Percentiles rank a stretch among this genome's conserved stretches.
Conservation (phyloP, 2,888 invertebrate genomes). For the Vandiemenella viatica region DNA sequence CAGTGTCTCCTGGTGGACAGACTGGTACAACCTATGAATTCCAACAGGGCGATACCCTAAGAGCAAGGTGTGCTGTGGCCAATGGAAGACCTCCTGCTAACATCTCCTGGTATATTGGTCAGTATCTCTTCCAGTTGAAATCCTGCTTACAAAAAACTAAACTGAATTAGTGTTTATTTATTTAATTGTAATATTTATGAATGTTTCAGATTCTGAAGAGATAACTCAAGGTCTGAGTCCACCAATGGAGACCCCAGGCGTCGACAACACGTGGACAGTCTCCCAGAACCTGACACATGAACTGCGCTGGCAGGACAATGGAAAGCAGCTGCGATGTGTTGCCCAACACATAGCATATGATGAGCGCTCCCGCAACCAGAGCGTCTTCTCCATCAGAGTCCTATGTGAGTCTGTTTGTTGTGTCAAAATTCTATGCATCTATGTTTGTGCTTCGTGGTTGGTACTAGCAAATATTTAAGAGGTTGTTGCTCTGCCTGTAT, state of each 20-base stretch:
- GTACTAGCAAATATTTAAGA: no score
- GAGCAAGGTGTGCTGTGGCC: constrained; percentile 49
- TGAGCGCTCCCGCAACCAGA: constrained; percentile 24
- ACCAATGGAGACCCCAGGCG: constrained; percentile 35
- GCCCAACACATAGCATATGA: constrained; percentile 47
- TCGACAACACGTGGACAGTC: constrained; percentile 44
- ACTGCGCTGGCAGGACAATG: constrained; percentile 48
- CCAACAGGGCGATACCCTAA: constrained; percentile 44
- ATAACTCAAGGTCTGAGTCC: constrained; percentile 41
- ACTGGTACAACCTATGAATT: constrained; percentile 31
- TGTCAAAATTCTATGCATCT: no score
- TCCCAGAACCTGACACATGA: constrained; percentile 47
- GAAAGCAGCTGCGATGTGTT: constrained; percentile 46
- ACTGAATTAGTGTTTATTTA: background rate
- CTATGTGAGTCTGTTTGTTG: constrained; percentile 50
- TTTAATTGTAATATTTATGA: background rate
- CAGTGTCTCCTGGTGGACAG: background rate
- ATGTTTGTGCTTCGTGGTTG: no score
- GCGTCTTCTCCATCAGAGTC: constrained; percentile 36
- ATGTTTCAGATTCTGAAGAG: constrained; percentile 40
- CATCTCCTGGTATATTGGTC: constrained; percentile 57
- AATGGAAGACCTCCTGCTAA: constrained; percentile 61
- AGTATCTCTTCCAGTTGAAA: constrained; percentile 14
- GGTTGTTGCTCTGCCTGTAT: no score
- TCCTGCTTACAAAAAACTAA: background rate